phyloP scores from a whole-genome alignment of 2,888 invertebrate species.

The Drosophila fulvimacula region DNA sequence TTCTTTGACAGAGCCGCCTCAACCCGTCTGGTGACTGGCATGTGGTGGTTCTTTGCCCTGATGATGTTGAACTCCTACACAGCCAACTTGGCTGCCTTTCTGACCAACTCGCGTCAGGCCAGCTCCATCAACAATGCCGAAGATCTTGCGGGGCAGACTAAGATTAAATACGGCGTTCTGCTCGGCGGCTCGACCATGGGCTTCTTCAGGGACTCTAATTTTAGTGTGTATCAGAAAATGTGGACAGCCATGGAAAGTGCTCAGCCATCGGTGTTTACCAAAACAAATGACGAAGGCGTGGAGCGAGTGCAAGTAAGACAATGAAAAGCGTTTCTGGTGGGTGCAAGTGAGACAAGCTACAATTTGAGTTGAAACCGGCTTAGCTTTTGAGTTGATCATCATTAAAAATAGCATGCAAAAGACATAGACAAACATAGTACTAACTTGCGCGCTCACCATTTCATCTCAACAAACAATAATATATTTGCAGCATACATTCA shows the following conservation, averaged over 20 bases:
- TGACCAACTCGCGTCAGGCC: conserved; percentile 91
- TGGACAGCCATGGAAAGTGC: conserved; percentile 96
- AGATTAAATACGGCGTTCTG: conserved; percentile 98
- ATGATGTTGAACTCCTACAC: conserved; percentile 97
- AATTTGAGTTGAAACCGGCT: background rate
- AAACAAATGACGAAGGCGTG: conserved; percentile 93
- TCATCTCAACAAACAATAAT: background rate
- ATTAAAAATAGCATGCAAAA: background rate
- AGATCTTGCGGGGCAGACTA: conserved; percentile 96
- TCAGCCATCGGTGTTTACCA: conserved; percentile 92
- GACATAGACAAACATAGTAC: background rate
- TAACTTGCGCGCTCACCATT: background rate
- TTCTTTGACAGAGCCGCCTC: conserved; percentile 90
- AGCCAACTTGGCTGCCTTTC: conserved; percentile 96
- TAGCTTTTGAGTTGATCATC: background rate
- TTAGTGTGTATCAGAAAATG: conserved; percentile 95
- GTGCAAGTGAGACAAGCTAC: background rate
- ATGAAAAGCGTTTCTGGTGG: background rate
- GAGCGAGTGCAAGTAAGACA: conserved; percentile 89
- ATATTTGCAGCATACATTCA: too few species aligned
- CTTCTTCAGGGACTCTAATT: conserved; percentile 96
- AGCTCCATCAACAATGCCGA: conserved; percentile 94
- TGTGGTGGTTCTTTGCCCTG: conserved; percentile 97
- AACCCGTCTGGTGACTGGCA: conserved; percentile 93
- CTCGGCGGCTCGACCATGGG: conserved; percentile 94